A percentile compares a stretch with the other conserved stretches of the same genome.
phyloP scores from a whole-genome alignment of 2,888 invertebrate species.

The Dichetophora obliterata region DNA sequence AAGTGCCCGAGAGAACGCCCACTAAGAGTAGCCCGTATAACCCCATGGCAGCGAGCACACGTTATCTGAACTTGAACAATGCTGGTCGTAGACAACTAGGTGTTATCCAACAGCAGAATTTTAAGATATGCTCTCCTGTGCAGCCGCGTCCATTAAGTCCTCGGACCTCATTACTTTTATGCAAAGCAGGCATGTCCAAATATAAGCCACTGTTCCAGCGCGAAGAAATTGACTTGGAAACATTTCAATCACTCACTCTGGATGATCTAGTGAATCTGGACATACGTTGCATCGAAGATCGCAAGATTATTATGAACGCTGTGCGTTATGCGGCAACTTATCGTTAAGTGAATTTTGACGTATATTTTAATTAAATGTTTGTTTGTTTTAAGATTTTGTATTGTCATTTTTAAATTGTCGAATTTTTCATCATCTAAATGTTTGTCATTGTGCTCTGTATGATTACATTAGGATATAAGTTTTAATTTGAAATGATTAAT shows the following conservation, averaged over 20 bases:
- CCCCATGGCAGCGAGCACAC: background rate
- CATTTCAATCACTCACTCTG: constrained; percentile 54
- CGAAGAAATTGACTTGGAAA: constrained; percentile 59
- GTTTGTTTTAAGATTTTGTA: too few species aligned
- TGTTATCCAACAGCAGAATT: background rate
- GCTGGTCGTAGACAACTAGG: background rate
- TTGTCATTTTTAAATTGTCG: background rate
- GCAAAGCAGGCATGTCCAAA: constrained; percentile 49
- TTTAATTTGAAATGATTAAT: background rate
- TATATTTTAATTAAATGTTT: background rate
- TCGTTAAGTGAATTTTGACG: background rate
- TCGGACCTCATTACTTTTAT: background rate
- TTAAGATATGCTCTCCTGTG: constrained; percentile 7
- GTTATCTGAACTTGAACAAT: background rate
- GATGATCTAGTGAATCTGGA: constrained; percentile 57
- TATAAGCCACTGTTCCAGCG: constrained; percentile 56
- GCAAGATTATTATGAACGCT: constrained; percentile 30
- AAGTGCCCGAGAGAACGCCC: background rate
- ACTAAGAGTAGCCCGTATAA: background rate
- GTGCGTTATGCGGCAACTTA: background rate
- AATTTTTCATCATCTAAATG: background rate
- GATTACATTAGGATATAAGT: background rate
- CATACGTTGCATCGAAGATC: constrained; percentile 54
- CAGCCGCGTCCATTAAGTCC: constrained; percentile 11
- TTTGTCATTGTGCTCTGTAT: background rate